Percentiles rank a stretch among this genome's conserved stretches.
Evolutionary conservation across 2,797 vertebrate genomes (phyloP).

Genomic region (Mallotus villosus): DNA sequence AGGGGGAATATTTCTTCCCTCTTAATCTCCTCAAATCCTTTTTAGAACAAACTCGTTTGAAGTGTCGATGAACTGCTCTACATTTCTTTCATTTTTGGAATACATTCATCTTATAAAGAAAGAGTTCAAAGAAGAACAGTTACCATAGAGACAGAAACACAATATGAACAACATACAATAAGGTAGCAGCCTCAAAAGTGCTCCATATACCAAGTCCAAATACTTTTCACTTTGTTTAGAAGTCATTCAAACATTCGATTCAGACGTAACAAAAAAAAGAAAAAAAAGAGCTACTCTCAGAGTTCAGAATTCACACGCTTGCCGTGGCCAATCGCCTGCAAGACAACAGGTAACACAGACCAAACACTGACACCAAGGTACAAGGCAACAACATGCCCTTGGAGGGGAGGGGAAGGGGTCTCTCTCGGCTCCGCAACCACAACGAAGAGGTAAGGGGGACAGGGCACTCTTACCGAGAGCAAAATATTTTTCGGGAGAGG

Average conservation of each 20-base stretch:
- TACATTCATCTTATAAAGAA: conserved; percentile 50
- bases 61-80: conserved; percentile 32
- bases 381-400: conserved; percentile 40
- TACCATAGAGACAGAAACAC: conserved; percentile 41
- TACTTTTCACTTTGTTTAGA: conserved; percentile 55
- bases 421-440: not conserved
- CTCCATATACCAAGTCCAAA: conserved; percentile 55
- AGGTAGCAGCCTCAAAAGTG: conserved; percentile 62
- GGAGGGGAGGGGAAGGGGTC: too few species aligned
- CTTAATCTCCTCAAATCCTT: conserved; percentile 6
- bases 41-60: conserved; percentile 16
- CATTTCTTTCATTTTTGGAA: conserved; percentile 47
- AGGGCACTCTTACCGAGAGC: conserved; percentile 6
- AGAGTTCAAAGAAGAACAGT: conserved; percentile 29
- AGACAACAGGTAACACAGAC: conserved; percentile 25
- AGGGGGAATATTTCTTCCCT: not conserved
- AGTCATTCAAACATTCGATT: conserved; percentile 48
- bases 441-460: not conserved
- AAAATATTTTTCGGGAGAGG: not conserved
- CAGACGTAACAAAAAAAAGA: conserved; percentile 41
- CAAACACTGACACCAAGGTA: conserved; percentile 21
- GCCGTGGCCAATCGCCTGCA: conserved; percentile 24
- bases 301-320: conserved; percentile 18
- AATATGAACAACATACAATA: conserved; percentile 42
- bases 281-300: conserved; percentile 22